Evolutionary conservation across 2,113 vertebrate species (phyloP).

Genomic region (Diphyllodes magnificus): DNA sequence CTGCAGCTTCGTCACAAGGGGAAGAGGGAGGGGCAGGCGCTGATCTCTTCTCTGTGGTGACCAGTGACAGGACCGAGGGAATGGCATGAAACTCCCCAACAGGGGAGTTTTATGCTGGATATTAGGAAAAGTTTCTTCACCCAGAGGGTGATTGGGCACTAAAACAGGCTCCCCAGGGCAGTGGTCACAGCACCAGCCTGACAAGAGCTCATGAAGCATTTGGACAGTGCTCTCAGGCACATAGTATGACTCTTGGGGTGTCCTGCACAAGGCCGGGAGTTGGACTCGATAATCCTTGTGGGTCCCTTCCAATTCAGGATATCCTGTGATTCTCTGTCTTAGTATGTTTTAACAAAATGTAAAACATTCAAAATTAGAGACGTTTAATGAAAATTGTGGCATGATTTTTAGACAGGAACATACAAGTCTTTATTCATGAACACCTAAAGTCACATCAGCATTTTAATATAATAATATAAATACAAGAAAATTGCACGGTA

Average conservation of each 20-base stretch:
- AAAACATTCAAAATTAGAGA: not conserved
- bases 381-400: not conserved
- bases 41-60: not conserved
- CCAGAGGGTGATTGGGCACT: not conserved
- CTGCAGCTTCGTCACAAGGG: fast-evolving
- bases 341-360: not conserved
- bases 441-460: not conserved
- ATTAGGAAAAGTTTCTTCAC: not conserved
- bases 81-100: not conserved
- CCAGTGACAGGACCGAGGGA: not conserved
- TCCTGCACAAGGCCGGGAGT: not conserved
- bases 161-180: not conserved
- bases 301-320: not conserved
- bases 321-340: not conserved
- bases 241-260: not conserved
- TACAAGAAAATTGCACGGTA: not conserved
- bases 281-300: not conserved
- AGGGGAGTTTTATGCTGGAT: not conserved
- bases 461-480: not conserved
- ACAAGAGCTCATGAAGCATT: not conserved
- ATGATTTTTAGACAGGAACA: not conserved
- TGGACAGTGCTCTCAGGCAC: not conserved
- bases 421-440: not conserved
- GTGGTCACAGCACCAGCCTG: not conserved
- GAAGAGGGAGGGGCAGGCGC: not conserved